Evolutionary conservation across 2,888 invertebrate species (phyloP).

Genomic region (Lithophane leautieri): DNA sequence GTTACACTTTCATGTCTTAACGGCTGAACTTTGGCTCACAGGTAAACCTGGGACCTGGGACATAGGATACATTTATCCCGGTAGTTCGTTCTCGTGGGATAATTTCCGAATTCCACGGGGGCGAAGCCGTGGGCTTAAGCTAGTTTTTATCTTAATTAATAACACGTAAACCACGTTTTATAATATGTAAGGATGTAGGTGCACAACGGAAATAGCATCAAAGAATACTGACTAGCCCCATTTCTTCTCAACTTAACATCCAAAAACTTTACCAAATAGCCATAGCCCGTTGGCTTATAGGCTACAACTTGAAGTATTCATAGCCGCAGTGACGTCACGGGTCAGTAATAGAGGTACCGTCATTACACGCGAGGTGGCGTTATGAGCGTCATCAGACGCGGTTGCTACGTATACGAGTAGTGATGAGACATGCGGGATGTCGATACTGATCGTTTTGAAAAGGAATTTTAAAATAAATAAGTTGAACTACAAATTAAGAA

Average conservation of each 20-base stretch:
- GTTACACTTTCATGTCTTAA: too few species aligned
- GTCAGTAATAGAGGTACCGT: slow-evolving; percentile 58
- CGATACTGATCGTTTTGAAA: slow-evolving; percentile 45
- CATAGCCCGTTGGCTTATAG: neutral
- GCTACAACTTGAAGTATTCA: slow-evolving; percentile 35
- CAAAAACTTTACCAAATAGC: slow-evolving; percentile 43
- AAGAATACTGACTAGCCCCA: neutral
- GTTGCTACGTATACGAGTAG: slow-evolving; percentile 70
- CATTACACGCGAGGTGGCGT: slow-evolving; percentile 65
- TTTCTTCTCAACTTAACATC: neutral
- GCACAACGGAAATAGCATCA: neutral
- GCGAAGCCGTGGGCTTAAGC: too few species aligned
- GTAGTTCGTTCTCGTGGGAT: too few species aligned
- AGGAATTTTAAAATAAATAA: too few species aligned
- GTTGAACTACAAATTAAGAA: too few species aligned
- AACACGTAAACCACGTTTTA: neutral
- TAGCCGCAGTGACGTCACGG: slow-evolving; percentile 48
- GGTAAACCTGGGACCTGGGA: too few species aligned
- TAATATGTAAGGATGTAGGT: neutral
- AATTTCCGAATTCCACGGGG: too few species aligned
- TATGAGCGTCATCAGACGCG: slow-evolving; percentile 64
- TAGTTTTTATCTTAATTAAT: too few species aligned
- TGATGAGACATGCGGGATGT: slow-evolving; percentile 37
- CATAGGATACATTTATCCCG: too few species aligned
- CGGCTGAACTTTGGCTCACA: too few species aligned